phyloP scores from a whole-genome alignment of 2,888 invertebrate genomes.

The Aromia moschata region DNA sequence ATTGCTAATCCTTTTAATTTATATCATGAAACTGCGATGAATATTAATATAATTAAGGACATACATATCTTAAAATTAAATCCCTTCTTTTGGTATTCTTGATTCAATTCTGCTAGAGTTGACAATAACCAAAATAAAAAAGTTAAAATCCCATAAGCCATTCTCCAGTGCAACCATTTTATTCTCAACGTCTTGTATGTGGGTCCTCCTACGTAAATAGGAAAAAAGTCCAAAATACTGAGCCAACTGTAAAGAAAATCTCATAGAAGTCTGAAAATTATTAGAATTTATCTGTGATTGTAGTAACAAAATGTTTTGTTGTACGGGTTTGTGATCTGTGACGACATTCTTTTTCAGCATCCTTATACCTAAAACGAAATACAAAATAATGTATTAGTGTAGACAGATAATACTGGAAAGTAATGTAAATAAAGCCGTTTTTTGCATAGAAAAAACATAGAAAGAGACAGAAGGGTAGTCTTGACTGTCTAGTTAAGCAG shows the following conservation, averaged over 20 bases:
- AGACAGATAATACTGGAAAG: no score
- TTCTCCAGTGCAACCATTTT: conserved; percentile 32
- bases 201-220: conserved; percentile 23
- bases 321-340: not conserved
- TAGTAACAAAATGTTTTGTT: not conserved
- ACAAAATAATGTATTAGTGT: no score
- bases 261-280: conserved; percentile 28
- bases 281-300: conserved; percentile 20
- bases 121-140: conserved; percentile 26
- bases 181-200: conserved; percentile 16
- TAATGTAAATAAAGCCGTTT: no score
- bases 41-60: no score
- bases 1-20: no score
- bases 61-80: conserved; percentile 25
- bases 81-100: conserved; percentile 11
- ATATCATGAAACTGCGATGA: no score
- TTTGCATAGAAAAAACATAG: no score
- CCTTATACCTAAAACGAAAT: not conserved
- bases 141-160: conserved; percentile 28
- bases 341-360: not conserved
- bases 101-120: conserved; percentile 17
- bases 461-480: no score
- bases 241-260: conserved; percentile 29
- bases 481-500: no score
- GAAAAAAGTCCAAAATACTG: conserved; percentile 38